These are phyloP conservation scores for Mythimna impura DNA, from an alignment of 2,888 invertebrate species.

Conservation along the genomic window DNA sequence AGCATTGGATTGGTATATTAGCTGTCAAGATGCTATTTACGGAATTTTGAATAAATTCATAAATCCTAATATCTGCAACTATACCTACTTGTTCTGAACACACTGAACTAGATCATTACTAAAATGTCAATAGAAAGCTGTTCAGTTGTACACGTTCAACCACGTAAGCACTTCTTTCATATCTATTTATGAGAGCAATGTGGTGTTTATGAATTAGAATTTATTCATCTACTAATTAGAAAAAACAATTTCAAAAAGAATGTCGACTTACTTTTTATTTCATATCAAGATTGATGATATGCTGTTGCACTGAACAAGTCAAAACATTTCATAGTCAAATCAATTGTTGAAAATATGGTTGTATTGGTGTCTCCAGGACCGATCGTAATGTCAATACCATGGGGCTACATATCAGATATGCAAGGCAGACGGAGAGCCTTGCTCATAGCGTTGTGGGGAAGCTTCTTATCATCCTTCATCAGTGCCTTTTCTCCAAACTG, in stretches of 20 bases:
- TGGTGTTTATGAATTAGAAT: no score
- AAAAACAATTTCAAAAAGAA: no score
- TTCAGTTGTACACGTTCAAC: no score
- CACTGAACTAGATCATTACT: not conserved
- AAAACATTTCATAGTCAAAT: not conserved
- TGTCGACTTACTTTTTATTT: no score
- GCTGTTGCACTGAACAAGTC: not conserved
- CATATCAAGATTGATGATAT: not conserved
- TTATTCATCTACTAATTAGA: no score
- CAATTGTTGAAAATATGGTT: not conserved
- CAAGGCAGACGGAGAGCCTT: slow-evolving; percentile 69
- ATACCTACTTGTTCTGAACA: not conserved
- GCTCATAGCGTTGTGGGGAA: slow-evolving; percentile 64
- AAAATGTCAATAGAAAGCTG: no score
- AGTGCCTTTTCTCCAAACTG: slow-evolving; percentile 74
- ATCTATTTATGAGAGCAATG: no score
- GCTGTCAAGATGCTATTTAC: no score
- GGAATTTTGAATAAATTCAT: no score
- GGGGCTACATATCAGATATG: slow-evolving; percentile 78
- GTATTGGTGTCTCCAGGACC: slow-evolving; percentile 66
- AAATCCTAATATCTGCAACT: not conserved
- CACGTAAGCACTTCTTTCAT: no score
- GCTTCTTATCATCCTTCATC: slow-evolving; percentile 65
- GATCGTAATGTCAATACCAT: slow-evolving; percentile 71
- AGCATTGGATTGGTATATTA: no score